Evolutionary conservation across 2,888 invertebrate species (phyloP), one percentile per base, ranked within the genome.

Genomic region (Dasysyrphus tricinctus): DNA sequence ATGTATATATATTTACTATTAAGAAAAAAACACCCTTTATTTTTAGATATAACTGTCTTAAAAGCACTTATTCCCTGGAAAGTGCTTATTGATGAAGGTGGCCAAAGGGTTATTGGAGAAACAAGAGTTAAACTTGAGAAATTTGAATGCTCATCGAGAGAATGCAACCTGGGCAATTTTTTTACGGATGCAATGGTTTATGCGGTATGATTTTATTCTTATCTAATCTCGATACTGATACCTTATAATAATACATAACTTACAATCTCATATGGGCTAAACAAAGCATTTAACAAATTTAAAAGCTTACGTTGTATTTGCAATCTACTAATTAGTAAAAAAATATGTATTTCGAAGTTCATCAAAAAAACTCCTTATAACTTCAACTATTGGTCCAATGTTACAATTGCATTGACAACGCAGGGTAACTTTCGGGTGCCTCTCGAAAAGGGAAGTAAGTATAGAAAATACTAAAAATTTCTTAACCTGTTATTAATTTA

Each of bases 401-500:
- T 94, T 0, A 93, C 95, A 37, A 94, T 95, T 6, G 94, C 94
- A 29, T 88, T 96, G 59, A 93, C 94, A 70, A 96, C 96, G 91
- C 93, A 94, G 0, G 96, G 96, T 0, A 95, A 95, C 0, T 93
- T 96, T 37, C 93, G 96, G 14, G 93, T 94, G 7, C 94, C 95
- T 39, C 94, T 96, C 80, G 93, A 94, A 83, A 93, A 93, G 56
- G 95, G 94, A 90, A 91, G 95, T 95, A 89, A 91, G 92, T 57
- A 51, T 59, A 19, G 3, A 39, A 16, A 57, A 44, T 16, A 16
- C 16, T 44, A 37, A 37, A 59, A 11, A 12, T 63, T 12, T 61
- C 0, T 44, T 7, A n/a, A 7, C 1, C 3, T 16, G 1, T 1
- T 42, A 24, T 2, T 19, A 2, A 8, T 61, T 42, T 14, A 14